A percentile compares a stretch with the other conserved stretches of the same genome.
Conservation (phyloP, 2,113 vertebrate species). For the Desmodus rotundus region DNA sequence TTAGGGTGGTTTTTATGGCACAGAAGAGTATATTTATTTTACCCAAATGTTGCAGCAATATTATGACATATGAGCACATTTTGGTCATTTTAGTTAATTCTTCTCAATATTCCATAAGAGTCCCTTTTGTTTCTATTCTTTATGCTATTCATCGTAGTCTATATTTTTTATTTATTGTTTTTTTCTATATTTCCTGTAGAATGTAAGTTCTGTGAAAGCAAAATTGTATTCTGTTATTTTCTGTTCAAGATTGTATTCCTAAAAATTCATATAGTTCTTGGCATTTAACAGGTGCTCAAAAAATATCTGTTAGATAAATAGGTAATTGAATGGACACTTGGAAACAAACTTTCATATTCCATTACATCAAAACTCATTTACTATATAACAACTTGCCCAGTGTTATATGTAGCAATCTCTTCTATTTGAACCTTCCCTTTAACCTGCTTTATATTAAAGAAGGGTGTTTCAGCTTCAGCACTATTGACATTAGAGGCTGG, state of each 20-base stretch:
- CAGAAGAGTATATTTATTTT: slow-evolving; percentile 28
- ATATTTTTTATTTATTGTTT: background rate
- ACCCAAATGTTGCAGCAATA: background rate
- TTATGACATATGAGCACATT: background rate
- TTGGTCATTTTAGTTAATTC: slow-evolving; percentile 26
- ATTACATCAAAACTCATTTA: background rate
- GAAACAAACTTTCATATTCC: background rate
- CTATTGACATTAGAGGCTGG: background rate
- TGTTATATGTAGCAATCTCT: background rate
- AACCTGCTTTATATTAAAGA: background rate
- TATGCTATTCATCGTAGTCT: background rate
- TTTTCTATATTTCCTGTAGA: background rate
- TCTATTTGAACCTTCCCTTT: background rate
- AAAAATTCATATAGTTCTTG: background rate
- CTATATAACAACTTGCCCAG: background rate
- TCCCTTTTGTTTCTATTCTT: background rate
- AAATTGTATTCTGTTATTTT: background rate
- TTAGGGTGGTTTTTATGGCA: background rate
- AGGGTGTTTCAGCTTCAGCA: background rate
- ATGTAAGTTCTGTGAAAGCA: background rate
- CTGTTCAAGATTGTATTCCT: background rate
- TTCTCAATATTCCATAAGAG: background rate
- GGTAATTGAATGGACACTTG: background rate
- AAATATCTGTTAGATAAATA: background rate
- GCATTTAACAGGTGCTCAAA: background rate